These are phyloP conservation scores for Cololabis saira DNA, from an alignment of 2,113 vertebrate species.

Conservation along the genomic window DNA sequence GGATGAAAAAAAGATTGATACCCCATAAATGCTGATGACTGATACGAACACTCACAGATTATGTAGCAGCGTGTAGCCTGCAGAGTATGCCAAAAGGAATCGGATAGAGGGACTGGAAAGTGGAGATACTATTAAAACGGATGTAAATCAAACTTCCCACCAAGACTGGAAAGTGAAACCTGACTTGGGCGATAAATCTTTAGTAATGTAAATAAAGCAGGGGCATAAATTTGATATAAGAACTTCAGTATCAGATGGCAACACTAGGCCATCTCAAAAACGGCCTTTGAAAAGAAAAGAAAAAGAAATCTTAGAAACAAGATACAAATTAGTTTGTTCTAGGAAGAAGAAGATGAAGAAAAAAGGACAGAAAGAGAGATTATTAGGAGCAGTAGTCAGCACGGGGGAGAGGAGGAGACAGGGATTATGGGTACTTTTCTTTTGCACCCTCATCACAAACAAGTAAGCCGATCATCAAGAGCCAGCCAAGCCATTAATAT, in stretches of 20 bases:
- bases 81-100: conserved; percentile 43
- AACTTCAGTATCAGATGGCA: conserved; percentile 47
- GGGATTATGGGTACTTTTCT: conserved; percentile 72
- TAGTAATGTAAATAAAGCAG: conserved; percentile 61
- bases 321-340: conserved; percentile 23
- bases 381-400: conserved; percentile 40
- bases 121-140: conserved; percentile 62
- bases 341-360: conserved; percentile 25
- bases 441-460: conserved; percentile 78
- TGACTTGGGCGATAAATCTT: conserved; percentile 61
- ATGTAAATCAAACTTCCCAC: conserved; percentile 65
- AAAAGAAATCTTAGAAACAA: conserved; percentile 9
- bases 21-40: conserved; percentile 57
- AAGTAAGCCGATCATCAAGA: conserved; percentile 67
- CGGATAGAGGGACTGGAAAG: conserved; percentile 54
- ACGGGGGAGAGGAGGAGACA: conserved; percentile 35
- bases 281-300: conserved; percentile 14
- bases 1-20: conserved; percentile 54
- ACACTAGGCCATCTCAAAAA: conserved; percentile 19
- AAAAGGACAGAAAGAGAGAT: conserved; percentile 54
- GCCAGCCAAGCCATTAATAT: conserved; percentile 74
- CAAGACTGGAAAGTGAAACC: conserved; percentile 61
- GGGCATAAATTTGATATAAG: conserved; percentile 57
- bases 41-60: conserved; percentile 67
- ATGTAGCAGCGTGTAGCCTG: conserved; percentile 36